Base-by-base conservation (phyloP, 2,113 vertebrate genomes). In the Sporophila hypoxantha region DNA sequence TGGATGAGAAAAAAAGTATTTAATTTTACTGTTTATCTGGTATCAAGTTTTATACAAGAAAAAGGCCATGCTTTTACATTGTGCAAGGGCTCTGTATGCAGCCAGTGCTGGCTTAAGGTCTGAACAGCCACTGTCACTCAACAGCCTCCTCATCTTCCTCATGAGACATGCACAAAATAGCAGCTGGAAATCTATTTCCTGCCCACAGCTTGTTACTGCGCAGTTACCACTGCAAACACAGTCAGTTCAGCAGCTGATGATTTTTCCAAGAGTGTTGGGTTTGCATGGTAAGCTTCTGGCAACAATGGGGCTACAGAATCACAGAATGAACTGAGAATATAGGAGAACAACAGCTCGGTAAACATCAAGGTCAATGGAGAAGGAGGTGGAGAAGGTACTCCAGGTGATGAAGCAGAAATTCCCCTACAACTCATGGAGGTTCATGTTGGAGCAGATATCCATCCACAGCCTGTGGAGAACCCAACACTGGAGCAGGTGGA, bases 401-500 rank as follows among this genome's bases (percentile, higher is more conserved):
- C 32, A 23, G 25, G 37, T 23, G 18, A 19, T 32, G 18, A n/a
- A 44, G 53, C 42, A 57, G 36, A 37, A 49, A 29, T 44, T 65
- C 13, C 18, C 18, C 44, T 65, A 30, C 59, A 73, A 22, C 13
- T 16, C 5, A 9, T 7, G 7, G 14, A 62, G 41, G 21, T 36
- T 22, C 32, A 15, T 10, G 12, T 4, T 32, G 26, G 26, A 75
- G 30, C 13, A 66, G 52, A 25, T 16, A 53, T 41, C 34, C 25
- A 41, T 19, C 21, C 25, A 32, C 36, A 50, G 42, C 14, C 44
- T 30, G 8, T 19, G n/a, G 32, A 68, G 27, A 42, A 6, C 8
- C 8, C 21, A 22, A 12, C 0, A 5, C 0, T 67, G 53, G 37
- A 44, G 26, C 14, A 44, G 32, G 3, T 26, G 26, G 26, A 27